Evolutionary conservation across 2,113 vertebrate genomes (phyloP).

Genomic region (Muntiacus muntjak): DNA sequence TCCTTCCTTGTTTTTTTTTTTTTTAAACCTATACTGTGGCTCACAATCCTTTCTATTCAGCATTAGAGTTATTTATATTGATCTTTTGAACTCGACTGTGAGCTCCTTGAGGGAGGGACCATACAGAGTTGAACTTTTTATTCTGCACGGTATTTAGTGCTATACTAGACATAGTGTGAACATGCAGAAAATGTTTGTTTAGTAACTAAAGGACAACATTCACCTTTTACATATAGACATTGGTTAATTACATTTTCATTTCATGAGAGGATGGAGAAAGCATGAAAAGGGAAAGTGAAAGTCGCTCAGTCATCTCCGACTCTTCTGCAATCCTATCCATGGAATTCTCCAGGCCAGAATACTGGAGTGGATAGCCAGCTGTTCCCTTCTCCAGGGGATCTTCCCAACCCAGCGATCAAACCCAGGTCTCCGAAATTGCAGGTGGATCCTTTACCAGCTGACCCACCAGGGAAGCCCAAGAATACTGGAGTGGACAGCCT

Average conservation of each 20-base stretch:
- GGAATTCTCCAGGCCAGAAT: background rate
- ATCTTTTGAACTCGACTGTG: background rate
- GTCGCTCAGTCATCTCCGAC: rapidly evolving
- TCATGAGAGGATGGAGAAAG: background rate
- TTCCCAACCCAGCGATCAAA: background rate
- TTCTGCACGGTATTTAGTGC: background rate
- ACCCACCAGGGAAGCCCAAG: background rate
- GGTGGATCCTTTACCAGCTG: background rate
- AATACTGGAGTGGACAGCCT: background rate
- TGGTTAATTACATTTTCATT: background rate
- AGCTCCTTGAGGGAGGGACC: background rate
- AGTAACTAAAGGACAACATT: background rate
- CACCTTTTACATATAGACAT: background rate
- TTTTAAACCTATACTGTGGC: background rate
- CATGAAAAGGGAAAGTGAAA: background rate
- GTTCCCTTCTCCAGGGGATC: background rate
- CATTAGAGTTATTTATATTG: background rate
- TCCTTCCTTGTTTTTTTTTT: background rate
- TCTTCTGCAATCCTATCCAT: background rate
- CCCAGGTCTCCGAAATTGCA: background rate
- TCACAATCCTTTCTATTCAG: background rate
- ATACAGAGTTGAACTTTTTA: background rate
- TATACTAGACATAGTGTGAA: background rate
- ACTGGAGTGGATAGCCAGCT: background rate
- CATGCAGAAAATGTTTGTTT: background rate